Conservation (phyloP, 1,140 invertebrate genomes). For the Tyrophagus putrescentiae region DNA sequence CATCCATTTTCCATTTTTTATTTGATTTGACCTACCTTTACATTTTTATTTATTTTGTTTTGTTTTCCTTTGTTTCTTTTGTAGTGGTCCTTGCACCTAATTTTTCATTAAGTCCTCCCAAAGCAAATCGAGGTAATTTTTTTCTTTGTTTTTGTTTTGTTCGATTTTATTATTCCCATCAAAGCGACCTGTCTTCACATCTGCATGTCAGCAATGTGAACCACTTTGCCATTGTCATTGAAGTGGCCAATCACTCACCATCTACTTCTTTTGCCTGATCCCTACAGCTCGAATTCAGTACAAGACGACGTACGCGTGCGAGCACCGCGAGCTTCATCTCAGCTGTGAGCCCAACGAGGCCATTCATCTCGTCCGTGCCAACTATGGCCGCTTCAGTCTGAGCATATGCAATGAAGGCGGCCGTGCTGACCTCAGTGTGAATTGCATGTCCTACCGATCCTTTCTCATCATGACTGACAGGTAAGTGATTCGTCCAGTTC, state of each 20-base stretch:
- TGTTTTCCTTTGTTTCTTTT: conserved; percentile 18
- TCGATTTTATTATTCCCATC: background rate
- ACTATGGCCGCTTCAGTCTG: conserved; percentile 88
- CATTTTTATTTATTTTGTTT: conserved; percentile 18
- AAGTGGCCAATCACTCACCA: background rate
- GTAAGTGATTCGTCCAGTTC: conserved; percentile 27
- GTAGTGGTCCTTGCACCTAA: conserved; percentile 19
- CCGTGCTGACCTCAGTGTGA: conserved; percentile 85
- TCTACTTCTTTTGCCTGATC: conserved; percentile 27
- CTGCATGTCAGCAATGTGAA: background rate
- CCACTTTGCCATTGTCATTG: background rate
- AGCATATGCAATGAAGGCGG: conserved; percentile 91
- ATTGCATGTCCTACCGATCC: conserved; percentile 66
- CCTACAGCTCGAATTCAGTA: conserved; percentile 51
- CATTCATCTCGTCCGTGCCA: conserved; percentile 80
- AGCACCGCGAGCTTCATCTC: conserved; percentile 71
- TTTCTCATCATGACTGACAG: conserved; percentile 38
- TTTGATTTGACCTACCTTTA: conserved; percentile 14
- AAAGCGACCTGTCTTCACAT: background rate
- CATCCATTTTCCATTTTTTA: conserved; percentile 14
- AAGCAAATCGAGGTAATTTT: conserved; percentile 20
- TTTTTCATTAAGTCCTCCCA: conserved; percentile 23
- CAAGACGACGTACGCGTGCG: conserved; percentile 81
- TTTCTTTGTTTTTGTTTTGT: background rate
- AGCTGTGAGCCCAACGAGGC: conserved; percentile 68